phyloP scores from a whole-genome alignment of 2,888 invertebrate species.

The Gortyna flavago region DNA sequence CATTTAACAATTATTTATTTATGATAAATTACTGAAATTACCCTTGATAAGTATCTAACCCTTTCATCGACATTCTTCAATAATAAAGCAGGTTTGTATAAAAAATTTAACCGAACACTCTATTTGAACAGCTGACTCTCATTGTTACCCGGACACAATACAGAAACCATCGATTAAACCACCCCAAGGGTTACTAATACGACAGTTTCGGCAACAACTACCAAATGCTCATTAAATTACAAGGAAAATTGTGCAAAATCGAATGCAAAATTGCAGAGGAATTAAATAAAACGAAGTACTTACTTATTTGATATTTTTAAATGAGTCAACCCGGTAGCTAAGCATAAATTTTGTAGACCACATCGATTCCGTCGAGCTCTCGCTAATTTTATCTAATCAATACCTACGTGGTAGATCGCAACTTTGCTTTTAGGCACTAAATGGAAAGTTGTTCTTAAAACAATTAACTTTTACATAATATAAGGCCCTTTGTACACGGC shows the following conservation, averaged over 20 bases:
- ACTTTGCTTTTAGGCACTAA: conserved; percentile 58
- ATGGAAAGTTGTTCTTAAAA: conserved; percentile 43
- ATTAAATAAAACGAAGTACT: too few relatives aligned
- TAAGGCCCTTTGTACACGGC: background rate
- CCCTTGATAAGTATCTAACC: conserved; percentile 23
- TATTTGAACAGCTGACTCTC: conserved; percentile 52
- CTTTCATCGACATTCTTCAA: conserved; percentile 43
- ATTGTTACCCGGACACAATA: conserved; percentile 42
- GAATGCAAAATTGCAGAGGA: conserved; percentile 5
- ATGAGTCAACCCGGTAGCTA: conserved; percentile 1
- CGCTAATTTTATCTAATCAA: conserved; percentile 54
- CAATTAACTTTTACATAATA: conserved; percentile 37
- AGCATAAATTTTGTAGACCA: conserved; percentile 10
- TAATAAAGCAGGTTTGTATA: conserved; percentile 45
- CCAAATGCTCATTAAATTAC: background rate
- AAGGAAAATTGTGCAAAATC: background rate
- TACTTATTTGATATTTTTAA: background rate
- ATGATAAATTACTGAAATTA: conserved; percentile 33
- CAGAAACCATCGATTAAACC: conserved; percentile 48
- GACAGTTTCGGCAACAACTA: conserved; percentile 23
- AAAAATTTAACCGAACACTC: conserved; percentile 37
- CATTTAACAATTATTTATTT: conserved; percentile 14
- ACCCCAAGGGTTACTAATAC: conserved; percentile 20
- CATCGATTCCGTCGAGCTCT: conserved; percentile 32
- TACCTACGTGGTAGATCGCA: conserved; percentile 36